Conservation (phyloP, 2,888 invertebrate genomes). For the Ephialtes manifestator region DNA sequence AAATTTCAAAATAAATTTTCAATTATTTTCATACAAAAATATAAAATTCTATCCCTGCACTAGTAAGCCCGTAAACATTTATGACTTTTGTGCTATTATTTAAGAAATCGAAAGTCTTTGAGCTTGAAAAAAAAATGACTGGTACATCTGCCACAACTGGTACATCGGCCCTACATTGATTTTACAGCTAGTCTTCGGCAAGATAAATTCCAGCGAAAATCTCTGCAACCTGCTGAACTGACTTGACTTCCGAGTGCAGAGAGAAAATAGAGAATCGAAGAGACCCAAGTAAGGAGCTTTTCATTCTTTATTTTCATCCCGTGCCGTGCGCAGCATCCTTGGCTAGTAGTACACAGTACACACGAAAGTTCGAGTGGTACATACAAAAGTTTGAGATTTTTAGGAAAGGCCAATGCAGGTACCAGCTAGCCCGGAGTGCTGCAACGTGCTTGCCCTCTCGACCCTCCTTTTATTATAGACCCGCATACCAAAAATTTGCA, state of each 20-base stretch:
- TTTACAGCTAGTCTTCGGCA: background rate
- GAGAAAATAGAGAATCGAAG: background rate
- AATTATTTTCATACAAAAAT: no score
- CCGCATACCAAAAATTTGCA: background rate
- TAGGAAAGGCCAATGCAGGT: constrained; percentile 49
- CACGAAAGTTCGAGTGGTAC: constrained; percentile 59
- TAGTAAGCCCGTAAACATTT: no score
- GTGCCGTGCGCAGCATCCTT: constrained; percentile 39
- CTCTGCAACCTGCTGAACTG: background rate
- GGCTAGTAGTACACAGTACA: constrained; percentile 38
- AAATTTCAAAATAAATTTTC: no score
- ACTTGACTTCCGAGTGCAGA: constrained; percentile 6
- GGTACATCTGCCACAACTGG: no score
- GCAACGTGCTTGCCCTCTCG: constrained; percentile 48
- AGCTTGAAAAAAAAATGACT: no score
- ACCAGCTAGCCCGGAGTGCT: constrained; percentile 38
- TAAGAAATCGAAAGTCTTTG: no score
- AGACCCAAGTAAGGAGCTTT: background rate
- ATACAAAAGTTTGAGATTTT: constrained; percentile 63
- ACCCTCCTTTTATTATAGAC: constrained; percentile 1
- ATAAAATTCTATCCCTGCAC: no score
- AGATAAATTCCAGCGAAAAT: background rate
- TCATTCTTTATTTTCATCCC: constrained; percentile 56
- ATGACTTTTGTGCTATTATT: no score
- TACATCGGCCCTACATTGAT: background rate